Percentiles rank a stretch among this genome's conserved stretches.
phyloP scores from a whole-genome alignment of 1,140 invertebrate species.

The Drosophila navojoa region DNA sequence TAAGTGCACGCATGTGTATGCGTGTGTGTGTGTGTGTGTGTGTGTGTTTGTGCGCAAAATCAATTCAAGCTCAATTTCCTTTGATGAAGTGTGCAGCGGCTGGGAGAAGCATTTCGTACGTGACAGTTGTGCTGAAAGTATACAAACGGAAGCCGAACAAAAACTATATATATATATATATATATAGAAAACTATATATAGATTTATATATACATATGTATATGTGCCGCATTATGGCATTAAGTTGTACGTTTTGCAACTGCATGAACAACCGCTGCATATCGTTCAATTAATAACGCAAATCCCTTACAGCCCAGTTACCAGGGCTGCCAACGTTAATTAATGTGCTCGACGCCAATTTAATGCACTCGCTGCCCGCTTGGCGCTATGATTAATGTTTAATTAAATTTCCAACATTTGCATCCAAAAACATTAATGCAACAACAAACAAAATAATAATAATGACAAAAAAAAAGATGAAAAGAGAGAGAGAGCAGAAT shows the following conservation, averaged over 20 bases:
- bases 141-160: slow-evolving; percentile 33
- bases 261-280: slow-evolving; percentile 30
- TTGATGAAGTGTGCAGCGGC: slow-evolving; percentile 62
- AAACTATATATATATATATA: slow-evolving; percentile 2
- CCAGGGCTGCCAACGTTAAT: slow-evolving; percentile 61
- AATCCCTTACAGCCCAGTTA: slow-evolving; percentile 71
- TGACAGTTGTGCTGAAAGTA: slow-evolving; percentile 62
- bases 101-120: slow-evolving; percentile 41
- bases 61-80: slow-evolving; percentile 76
- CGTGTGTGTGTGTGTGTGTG: neutral
- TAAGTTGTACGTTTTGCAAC: slow-evolving; percentile 17
- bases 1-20: neutral
- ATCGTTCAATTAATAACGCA: slow-evolving; percentile 71
- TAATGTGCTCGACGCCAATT: slow-evolving; percentile 63
- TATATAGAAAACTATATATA: neutral
- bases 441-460: slow-evolving; percentile 19
- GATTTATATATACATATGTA: neutral
- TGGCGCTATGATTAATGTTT: slow-evolving; percentile 70
- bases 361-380: slow-evolving; percentile 46
- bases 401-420: slow-evolving; percentile 67
- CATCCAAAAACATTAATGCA: slow-evolving; percentile 16
- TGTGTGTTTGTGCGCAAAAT: slow-evolving; percentile 52
- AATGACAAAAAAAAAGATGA: neutral
- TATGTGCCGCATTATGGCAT: slow-evolving; percentile 4
- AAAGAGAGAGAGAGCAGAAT: neutral